Evolutionary conservation across 2,113 vertebrate species (phyloP).

Genomic region (Anarrhichthys ocellatus): DNA sequence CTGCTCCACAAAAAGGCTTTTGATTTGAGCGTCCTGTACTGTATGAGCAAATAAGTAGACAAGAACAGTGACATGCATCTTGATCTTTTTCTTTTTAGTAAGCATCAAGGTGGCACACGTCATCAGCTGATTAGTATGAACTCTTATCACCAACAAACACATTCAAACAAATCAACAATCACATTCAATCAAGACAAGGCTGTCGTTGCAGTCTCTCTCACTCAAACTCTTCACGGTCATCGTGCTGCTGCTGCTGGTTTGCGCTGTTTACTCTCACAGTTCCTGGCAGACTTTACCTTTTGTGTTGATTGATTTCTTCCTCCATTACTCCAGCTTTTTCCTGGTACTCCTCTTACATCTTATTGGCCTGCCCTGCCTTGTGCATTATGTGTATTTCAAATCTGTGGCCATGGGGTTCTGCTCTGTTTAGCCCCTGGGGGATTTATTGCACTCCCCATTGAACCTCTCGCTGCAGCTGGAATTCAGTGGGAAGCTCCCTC

Average conservation of each 20-base stretch:
- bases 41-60: conserved; percentile 1
- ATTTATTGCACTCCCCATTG: conserved; percentile 16
- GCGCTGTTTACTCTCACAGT: background rate
- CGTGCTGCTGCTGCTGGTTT: background rate
- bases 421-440: conserved; percentile 1
- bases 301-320: conserved; percentile 22
- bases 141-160: conserved; percentile 42
- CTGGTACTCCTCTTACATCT: conserved; percentile 1
- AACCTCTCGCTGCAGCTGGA: conserved; percentile 14
- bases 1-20: background rate
- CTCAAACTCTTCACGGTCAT: background rate
- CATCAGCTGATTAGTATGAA: conserved; percentile 36
- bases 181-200: conserved; percentile 28
- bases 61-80: background rate
- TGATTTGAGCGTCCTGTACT: background rate
- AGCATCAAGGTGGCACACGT: background rate
- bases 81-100: conserved; percentile 1
- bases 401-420: background rate
- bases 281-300: background rate
- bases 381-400: conserved; percentile 11
- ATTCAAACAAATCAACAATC: conserved; percentile 43
- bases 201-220: background rate
- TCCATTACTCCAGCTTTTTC: background rate
- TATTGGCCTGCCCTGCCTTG: background rate
- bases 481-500: conserved; percentile 17